phyloP scores from a whole-genome alignment of 2,888 invertebrate genomes.

The Eupithecia vulgata region DNA sequence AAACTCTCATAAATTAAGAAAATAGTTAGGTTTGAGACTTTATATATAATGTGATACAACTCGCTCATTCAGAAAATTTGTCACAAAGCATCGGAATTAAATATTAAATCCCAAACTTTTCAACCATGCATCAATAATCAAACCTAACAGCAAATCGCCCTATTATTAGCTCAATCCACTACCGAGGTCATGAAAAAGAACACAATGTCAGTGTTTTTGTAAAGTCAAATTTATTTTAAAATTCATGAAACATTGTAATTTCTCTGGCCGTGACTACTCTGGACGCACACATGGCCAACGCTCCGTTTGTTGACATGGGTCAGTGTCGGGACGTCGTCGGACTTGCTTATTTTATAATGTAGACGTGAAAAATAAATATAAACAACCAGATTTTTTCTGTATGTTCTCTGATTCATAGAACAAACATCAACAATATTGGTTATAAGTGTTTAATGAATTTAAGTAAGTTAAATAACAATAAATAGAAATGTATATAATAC shows the following conservation, averaged over 20 bases:
- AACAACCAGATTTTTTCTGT: not conserved
- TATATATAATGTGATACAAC: not conserved
- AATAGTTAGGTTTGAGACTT: not conserved
- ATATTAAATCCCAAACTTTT: not conserved
- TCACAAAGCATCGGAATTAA: no score
- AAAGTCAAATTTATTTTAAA: conserved; percentile 31
- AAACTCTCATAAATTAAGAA: not conserved
- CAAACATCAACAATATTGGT: not conserved
- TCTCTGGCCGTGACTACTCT: conserved; percentile 31
- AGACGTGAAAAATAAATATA: conserved; percentile 9
- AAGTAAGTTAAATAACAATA: not conserved
- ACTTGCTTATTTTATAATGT: conserved; percentile 55
- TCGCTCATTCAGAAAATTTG: no score
- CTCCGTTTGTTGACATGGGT: conserved; percentile 78
- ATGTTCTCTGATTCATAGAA: not conserved
- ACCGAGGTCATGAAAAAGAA: not conserved
- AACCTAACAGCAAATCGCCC: not conserved
- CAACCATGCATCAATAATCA: not conserved
- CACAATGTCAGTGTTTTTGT: conserved; percentile 23
- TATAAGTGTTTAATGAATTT: not conserved
- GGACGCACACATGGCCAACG: conserved; percentile 50
- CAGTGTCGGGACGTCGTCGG: conserved; percentile 66
- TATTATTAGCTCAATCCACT: not conserved
- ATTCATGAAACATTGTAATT: conserved; percentile 13
- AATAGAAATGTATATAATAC: no score